These are phyloP conservation scores for Sinonovacula constricta DNA, from an alignment of 1,140 invertebrate species.

Conservation along the genomic window DNA sequence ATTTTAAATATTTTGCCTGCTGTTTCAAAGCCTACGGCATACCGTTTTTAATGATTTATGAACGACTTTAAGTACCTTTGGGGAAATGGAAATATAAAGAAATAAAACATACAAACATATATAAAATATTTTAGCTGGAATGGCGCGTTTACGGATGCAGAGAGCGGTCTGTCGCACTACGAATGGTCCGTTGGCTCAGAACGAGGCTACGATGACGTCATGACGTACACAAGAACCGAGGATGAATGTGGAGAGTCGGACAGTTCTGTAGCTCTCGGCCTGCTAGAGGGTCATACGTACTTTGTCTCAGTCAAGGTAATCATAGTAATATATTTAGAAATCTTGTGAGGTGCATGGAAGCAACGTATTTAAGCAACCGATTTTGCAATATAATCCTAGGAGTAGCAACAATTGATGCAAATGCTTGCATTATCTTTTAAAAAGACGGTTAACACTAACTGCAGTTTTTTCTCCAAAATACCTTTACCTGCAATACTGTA, in stretches of 20 bases:
- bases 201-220: constrained; percentile 58
- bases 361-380: neutral
- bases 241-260: constrained; percentile 45
- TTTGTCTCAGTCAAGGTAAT: constrained; percentile 59
- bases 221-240: constrained; percentile 8
- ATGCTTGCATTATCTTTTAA: neutral
- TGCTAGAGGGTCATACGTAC: constrained; percentile 59
- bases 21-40: no score
- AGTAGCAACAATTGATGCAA: neutral
- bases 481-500: no score
- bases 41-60: no score
- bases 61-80: no score
- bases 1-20: no score
- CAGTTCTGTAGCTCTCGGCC: neutral
- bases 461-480: no score
- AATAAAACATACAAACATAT: no score
- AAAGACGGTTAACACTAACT: neutral
- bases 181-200: constrained; percentile 57
- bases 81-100: no score
- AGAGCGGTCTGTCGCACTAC: constrained; percentile 58
- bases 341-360: neutral
- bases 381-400: neutral
- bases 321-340: neutral
- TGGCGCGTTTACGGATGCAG: constrained; percentile 55
- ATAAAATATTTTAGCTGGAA: constrained; percentile 56